Evolutionary conservation across 2,888 invertebrate genomes (phyloP).

Genomic region (Blomia tropicalis): DNA sequence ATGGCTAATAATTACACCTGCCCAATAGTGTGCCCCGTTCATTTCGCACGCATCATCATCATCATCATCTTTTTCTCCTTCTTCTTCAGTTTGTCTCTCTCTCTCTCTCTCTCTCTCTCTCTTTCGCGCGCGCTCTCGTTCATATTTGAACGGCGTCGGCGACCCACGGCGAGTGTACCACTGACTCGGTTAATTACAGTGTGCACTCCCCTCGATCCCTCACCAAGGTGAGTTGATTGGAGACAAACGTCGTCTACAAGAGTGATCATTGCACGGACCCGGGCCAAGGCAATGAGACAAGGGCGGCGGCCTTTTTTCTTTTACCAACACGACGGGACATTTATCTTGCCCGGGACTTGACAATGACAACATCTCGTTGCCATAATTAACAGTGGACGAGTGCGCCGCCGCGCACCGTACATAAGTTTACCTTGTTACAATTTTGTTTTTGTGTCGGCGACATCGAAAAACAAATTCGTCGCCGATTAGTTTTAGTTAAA

Average conservation of each 20-base stretch:
- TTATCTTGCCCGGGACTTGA: constrained; percentile 3
- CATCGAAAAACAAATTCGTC: constrained; percentile 6
- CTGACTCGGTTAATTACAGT: constrained; percentile 10
- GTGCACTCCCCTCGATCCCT: background rate
- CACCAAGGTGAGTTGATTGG: too few relatives aligned
- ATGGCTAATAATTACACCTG: constrained; percentile 6
- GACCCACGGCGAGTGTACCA: constrained; percentile 4
- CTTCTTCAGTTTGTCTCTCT: too few relatives aligned
- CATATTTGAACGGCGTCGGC: too few relatives aligned
- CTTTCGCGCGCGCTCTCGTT: too few relatives aligned
- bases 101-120: too few relatives aligned
- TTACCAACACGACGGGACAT: background rate
- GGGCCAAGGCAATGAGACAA: too few relatives aligned
- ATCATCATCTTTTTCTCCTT: too few relatives aligned
- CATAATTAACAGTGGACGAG: background rate
- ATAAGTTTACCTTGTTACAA: too few relatives aligned
- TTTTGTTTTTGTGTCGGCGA: too few relatives aligned
- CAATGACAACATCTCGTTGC: constrained; percentile 11
- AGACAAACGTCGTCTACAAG: too few relatives aligned
- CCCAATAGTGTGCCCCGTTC: background rate
- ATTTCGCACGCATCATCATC: constrained; percentile 2
- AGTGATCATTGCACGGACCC: too few relatives aligned
- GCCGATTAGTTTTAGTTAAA: constrained; percentile 12
- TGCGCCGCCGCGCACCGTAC: too few relatives aligned
- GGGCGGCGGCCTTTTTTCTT: constrained; percentile 5